Conservation (phyloP, 2,113 vertebrate genomes). For the Proteles cristata region DNA sequence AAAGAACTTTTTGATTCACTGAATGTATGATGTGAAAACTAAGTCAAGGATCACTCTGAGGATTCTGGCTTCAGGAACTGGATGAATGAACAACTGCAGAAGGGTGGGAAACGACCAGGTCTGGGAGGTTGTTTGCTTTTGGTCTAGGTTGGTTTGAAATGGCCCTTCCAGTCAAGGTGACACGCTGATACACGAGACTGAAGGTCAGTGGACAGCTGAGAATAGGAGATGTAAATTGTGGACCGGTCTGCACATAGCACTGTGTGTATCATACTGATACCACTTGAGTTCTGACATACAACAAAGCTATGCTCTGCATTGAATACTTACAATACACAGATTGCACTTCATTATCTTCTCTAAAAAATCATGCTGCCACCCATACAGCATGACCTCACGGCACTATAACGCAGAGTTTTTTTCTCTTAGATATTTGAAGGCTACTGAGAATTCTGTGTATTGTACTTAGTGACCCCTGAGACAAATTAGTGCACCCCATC, state of each 20-base stretch:
- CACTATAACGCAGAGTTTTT: neutral
- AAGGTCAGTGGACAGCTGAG: neutral
- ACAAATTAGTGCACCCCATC: neutral
- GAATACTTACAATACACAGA: neutral
- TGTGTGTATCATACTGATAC: neutral
- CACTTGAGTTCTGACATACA: neutral
- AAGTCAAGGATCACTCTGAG: neutral
- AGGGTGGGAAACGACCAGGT: neutral
- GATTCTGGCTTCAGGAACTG: neutral
- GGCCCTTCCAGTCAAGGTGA: neutral
- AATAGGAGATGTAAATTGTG: neutral
- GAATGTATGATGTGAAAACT: neutral
- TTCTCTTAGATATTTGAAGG: neutral
- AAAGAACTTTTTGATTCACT: neutral
- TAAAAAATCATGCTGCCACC: neutral
- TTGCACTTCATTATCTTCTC: neutral
- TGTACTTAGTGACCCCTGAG: neutral
- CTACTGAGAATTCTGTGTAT: neutral
- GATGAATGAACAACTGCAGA: neutral
- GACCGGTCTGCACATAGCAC: neutral
- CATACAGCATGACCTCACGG: neutral
- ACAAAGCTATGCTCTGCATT: neutral
- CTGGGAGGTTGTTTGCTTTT: neutral
- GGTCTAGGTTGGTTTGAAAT: neutral
- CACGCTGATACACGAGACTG: neutral